phyloP scores from a whole-genome alignment of 2,797 vertebrate species.

The Danio jaintianensis region DNA sequence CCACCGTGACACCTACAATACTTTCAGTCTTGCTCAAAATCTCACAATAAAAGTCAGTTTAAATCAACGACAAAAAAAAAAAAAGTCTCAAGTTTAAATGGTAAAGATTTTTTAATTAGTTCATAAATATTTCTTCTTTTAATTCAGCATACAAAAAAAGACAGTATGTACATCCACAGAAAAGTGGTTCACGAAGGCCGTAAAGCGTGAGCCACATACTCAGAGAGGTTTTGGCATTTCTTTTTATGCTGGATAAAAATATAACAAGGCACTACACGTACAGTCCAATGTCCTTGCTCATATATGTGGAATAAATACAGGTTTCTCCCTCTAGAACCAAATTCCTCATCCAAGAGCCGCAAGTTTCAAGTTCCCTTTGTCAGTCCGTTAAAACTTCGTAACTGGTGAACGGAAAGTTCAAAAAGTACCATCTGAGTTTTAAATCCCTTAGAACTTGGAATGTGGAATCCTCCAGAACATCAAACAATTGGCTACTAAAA shows the following conservation, averaged over 20 bases:
- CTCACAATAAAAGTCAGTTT: too few relatives aligned
- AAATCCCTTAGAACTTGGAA: conserved; percentile 43
- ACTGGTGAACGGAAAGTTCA: conserved; percentile 34
- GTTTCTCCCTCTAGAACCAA: conserved; percentile 62
- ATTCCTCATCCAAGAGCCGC: conserved; percentile 64
- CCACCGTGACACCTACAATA: too few relatives aligned
- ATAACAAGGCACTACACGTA: conserved; percentile 70
- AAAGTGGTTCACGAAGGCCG: conserved; percentile 87
- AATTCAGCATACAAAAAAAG: conserved; percentile 91
- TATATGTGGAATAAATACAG: conserved; percentile 67
- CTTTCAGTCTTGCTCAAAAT: too few relatives aligned
- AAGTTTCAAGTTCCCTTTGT: conserved; percentile 76
- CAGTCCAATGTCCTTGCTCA: conserved; percentile 66
- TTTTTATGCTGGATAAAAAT: conserved; percentile 67
- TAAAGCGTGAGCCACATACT: conserved; percentile 69
- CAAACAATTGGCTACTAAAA: conserved; percentile 62
- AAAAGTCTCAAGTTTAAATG: conserved; percentile 55
- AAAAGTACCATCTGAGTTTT: conserved; percentile 63
- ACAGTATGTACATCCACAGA: conserved; percentile 94
- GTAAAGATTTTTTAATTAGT: conserved; percentile 82
- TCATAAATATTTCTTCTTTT: conserved; percentile 95
- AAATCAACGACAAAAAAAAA: conserved; percentile 12
- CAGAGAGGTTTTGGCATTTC: conserved; percentile 66
- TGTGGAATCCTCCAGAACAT: conserved; percentile 64
- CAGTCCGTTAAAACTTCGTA: conserved; percentile 38